phyloP scores from a whole-genome alignment of 2,113 vertebrate genomes.

The Camelus bactrianus region DNA sequence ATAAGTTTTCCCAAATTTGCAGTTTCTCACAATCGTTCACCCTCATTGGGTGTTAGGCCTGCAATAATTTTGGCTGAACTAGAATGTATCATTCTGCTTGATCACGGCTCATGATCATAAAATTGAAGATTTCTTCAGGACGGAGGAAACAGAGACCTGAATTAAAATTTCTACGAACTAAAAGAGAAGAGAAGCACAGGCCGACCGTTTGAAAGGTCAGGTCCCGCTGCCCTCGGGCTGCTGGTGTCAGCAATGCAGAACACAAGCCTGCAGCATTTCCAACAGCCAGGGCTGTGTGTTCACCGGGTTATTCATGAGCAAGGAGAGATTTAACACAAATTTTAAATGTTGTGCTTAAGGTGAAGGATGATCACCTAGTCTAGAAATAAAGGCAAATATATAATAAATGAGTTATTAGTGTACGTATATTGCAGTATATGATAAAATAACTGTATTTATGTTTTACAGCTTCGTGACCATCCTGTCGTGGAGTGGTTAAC shows the following conservation, averaged over 20 bases:
- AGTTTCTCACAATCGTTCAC: neutral
- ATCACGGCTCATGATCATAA: neutral
- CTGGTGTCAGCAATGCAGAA: neutral
- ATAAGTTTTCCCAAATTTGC: neutral
- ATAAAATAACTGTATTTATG: slow-evolving; percentile 44
- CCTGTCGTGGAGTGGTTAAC: neutral
- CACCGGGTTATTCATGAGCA: neutral
- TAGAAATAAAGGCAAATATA: neutral
- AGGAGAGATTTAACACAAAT: slow-evolving; percentile 15
- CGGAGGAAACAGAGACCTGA: neutral
- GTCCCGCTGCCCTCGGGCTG: neutral
- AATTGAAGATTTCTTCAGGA: slow-evolving; percentile 23
- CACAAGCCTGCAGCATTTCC: neutral
- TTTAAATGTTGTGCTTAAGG: slow-evolving; percentile 19
- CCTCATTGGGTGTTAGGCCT: neutral
- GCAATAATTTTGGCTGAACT: neutral
- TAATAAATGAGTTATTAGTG: neutral
- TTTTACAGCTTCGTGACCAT: neutral
- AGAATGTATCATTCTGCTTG: neutral
- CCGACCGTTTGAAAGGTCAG: neutral
- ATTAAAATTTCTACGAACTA: neutral
- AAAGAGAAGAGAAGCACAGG: neutral
- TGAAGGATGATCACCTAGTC: neutral
- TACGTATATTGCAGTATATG: neutral
- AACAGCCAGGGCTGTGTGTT: neutral